phyloP scores from a whole-genome alignment of 2,888 invertebrate species.

The Pachliopta kotzebuea region DNA sequence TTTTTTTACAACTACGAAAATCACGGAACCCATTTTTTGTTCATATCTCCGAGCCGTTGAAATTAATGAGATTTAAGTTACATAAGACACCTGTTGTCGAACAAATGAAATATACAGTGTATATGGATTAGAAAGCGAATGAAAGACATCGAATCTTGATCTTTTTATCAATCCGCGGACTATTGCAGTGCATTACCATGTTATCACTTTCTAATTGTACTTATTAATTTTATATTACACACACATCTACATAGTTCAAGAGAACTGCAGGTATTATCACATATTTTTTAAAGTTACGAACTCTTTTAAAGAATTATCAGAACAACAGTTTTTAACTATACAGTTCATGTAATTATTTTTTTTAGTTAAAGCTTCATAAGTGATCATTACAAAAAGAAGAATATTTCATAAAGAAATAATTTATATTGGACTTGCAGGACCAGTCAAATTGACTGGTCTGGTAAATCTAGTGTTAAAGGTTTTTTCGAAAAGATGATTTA shows the following conservation, averaged over 20 bases:
- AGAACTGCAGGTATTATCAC: too few species aligned
- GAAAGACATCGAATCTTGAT: conserved; percentile 14
- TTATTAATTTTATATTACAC: conserved; percentile 3
- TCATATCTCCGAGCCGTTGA: conserved; percentile 3
- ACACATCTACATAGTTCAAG: too few species aligned
- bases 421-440: too few species aligned
- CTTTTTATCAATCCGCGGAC: conserved; percentile 19
- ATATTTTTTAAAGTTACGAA: too few species aligned
- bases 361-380: too few species aligned
- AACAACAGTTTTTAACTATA: too few species aligned
- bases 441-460: too few species aligned
- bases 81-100: conserved; percentile 29
- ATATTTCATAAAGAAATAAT: too few species aligned
- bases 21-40: conserved; percentile 27
- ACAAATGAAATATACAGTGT: conserved; percentile 15
- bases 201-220: conserved; percentile 25
- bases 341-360: too few species aligned
- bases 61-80: conserved; percentile 24
- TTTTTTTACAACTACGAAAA: conserved; percentile 39
- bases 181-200: conserved; percentile 11
- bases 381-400: too few species aligned
- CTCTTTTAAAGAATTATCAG: too few species aligned
- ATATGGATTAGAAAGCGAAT: conserved; percentile 26
- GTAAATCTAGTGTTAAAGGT: too few species aligned
- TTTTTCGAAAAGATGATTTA: not conserved